Percentiles rank a stretch among this genome's conserved stretches.
These are phyloP conservation scores for Gadopsis marmoratus DNA, from an alignment of 2,797 vertebrate genomes.

Conservation along the genomic window DNA sequence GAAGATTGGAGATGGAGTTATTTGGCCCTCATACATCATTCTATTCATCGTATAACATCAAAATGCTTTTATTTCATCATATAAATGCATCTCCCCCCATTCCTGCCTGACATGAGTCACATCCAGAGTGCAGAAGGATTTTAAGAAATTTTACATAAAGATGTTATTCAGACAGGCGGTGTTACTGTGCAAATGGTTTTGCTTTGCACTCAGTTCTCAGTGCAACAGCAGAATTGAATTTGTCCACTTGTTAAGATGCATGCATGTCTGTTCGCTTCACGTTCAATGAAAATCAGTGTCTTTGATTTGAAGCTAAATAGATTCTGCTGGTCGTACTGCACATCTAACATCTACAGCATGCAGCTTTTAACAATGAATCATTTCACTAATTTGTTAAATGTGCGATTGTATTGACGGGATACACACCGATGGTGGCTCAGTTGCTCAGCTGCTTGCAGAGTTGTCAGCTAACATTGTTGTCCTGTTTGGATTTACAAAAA, in stretches of 20 bases:
- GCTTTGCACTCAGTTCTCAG: conserved; percentile 35
- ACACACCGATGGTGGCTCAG: neutral
- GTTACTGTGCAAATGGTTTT: conserved; percentile 28
- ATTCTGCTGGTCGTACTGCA: conserved; percentile 29
- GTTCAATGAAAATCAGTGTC: conserved; percentile 40
- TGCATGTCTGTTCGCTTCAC: conserved; percentile 29
- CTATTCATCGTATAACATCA: neutral
- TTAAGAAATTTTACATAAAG: neutral
- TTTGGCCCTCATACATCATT: neutral
- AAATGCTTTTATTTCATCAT: neutral
- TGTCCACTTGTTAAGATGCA: conserved; percentile 8
- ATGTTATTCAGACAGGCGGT: neutral
- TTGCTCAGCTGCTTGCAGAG: conserved; percentile 7
- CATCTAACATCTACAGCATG: conserved; percentile 25
- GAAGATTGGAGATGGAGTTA: neutral
- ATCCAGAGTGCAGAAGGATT: neutral
- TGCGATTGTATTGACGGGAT: conserved; percentile 26
- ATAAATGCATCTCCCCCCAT: neutral
- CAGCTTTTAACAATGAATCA: conserved; percentile 54
- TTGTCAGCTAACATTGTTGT: conserved; percentile 6
- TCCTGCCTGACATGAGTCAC: neutral
- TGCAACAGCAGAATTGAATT: conserved; percentile 35
- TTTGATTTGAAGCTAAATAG: conserved; percentile 37
- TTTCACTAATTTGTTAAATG: conserved; percentile 45
- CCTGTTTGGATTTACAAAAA: neutral